Base-by-base conservation (phyloP, 2,113 vertebrate genomes). In the Sula dactylatra region DNA sequence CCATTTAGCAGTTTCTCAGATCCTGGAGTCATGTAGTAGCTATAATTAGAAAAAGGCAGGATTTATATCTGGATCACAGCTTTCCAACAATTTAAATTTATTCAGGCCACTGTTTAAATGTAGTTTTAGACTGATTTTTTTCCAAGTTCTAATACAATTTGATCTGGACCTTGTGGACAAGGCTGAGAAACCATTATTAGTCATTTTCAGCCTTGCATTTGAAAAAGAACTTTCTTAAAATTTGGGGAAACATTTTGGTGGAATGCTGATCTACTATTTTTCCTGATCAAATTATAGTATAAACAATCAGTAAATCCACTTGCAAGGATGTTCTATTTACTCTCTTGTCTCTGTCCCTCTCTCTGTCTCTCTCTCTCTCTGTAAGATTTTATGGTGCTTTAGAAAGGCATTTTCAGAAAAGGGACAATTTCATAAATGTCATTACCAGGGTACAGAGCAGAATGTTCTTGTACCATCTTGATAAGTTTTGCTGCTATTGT, bases 401-500 rank as follows among this genome's bases (percentile, higher is more conserved):
- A 89, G 71, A 95, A 97, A 97, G 93, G 84, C 94, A 94, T 98
- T 98, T 96, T 95, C 94, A 96, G 90, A 96, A 97, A 97, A 96
- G 82, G 66, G 80, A 96, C 65, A 78, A 71, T 94, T 98, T 97
- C 85, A 3, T 94, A 97, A 72, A 94, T 95, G 95, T 97, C 93
- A 93, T 97, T 97, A 96, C 44, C 73, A 90, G 82, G 95, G 89
- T 97, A 97, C 90, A 88, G 67, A 97, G 94, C 95, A 94, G 83
- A 94, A 96, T 93, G 80, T 96, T 95, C 97, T 97, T 98, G 97
- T 98, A 94, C 96, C 78, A 88, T 94, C 97, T 97, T 94, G 93
- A 83, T 93, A 91, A 91, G 96, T 97, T 97, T 97, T 98, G 98
- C 97, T 98, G 98, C 98, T 98, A 97, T 92, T 97, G 94, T 97